phyloP scores from a whole-genome alignment of 2,888 invertebrate genomes.

The Callyntrura guangdongensis region DNA sequence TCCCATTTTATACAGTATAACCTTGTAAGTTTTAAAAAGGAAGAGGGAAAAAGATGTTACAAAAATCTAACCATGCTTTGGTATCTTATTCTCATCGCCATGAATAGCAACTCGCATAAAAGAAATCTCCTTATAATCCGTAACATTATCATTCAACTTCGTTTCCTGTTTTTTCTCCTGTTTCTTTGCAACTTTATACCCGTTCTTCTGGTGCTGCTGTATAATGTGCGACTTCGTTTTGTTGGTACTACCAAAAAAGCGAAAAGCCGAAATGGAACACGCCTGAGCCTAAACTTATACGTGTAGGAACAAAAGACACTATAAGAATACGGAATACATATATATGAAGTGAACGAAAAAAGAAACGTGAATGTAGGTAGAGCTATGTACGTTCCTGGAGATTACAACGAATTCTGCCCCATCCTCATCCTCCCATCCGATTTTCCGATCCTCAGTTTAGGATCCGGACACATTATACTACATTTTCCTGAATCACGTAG shows the following conservation, averaged over 20 bases:
- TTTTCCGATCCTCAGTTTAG: conserved; percentile 18
- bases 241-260: too few species aligned
- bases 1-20: background rate
- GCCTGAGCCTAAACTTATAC: too few species aligned
- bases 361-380: too few species aligned
- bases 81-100: conserved; percentile 8
- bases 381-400: too few species aligned
- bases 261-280: too few species aligned
- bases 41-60: background rate
- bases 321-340: too few species aligned
- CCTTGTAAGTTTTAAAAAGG: background rate
- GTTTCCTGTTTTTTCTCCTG: conserved; percentile 1
- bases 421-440: conserved; percentile 42
- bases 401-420: conserved; percentile 1
- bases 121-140: conserved; percentile 55
- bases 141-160: conserved; percentile 36
- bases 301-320: too few species aligned
- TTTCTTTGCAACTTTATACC: too few species aligned
- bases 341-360: too few species aligned
- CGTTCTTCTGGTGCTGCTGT: too few species aligned
- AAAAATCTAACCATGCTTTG: background rate
- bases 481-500: too few species aligned
- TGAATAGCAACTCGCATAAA: conserved; percentile 35
- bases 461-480: background rate
- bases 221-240: too few species aligned